A percentile compares a stretch with the other conserved stretches of the same genome.
These are phyloP conservation scores for Cirrhinus mrigala DNA, from an alignment of 2,797 vertebrate genomes.

Conservation along the genomic window DNA sequence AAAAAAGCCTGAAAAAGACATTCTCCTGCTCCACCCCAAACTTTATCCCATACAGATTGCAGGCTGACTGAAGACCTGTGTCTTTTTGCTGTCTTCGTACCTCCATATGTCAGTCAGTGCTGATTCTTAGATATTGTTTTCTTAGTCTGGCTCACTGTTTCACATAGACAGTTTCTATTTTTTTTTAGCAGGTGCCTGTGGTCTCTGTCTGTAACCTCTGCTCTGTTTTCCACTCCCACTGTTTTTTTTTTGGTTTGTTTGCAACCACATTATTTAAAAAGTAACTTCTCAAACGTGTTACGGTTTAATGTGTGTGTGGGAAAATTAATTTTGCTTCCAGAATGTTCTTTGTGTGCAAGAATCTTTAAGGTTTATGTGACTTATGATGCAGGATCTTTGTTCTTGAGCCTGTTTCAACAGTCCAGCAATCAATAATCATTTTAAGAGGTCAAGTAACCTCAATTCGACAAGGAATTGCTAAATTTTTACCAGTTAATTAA, in stretches of 20 bases:
- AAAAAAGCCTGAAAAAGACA: slow-evolving; percentile 4
- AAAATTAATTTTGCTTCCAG: not conserved
- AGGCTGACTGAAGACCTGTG: not conserved
- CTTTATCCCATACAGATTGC: not conserved
- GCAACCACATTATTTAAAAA: not conserved
- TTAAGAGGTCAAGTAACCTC: slow-evolving; percentile 13
- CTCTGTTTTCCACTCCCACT: not conserved
- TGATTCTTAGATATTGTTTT: not conserved
- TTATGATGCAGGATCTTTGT: not conserved
- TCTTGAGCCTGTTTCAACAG: not conserved
- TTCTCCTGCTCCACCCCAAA: slow-evolving; percentile 14
- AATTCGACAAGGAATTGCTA: slow-evolving; percentile 1
- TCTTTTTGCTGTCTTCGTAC: not conserved
- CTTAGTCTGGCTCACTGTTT: not conserved
- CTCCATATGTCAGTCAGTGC: not conserved
- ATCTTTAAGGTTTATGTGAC: not conserved
- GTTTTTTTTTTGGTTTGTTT: not conserved
- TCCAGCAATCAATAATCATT: slow-evolving; percentile 3
- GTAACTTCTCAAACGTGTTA: not conserved
- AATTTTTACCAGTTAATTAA: not conserved
- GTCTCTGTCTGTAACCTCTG: not conserved
- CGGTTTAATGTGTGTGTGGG: not conserved
- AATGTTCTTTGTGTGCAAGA: not conserved
- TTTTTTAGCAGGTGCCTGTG: not conserved
- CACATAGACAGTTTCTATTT: not conserved